These are phyloP conservation scores for Channa striata DNA, from an alignment of 2,797 vertebrate species.

Conservation along the genomic window DNA sequence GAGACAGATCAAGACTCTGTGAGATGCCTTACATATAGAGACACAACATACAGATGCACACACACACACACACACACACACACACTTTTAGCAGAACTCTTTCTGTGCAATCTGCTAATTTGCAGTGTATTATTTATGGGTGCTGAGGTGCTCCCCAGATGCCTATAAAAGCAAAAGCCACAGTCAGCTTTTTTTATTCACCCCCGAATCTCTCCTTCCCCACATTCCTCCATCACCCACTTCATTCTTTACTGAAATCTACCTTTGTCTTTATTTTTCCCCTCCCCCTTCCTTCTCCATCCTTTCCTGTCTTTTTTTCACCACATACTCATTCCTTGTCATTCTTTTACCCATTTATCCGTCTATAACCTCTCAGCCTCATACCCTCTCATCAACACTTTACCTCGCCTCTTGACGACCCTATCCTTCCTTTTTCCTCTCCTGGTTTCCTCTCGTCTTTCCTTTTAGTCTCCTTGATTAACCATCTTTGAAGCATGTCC, in stretches of 20 bases:
- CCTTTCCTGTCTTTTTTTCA: neutral
- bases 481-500: slow-evolving; percentile 24
- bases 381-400: slow-evolving; percentile 4
- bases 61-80: slow-evolving; percentile 22
- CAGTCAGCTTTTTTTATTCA: slow-evolving; percentile 73
- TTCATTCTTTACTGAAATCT: slow-evolving; percentile 18
- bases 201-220: slow-evolving; percentile 6
- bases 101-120: slow-evolving; percentile 83
- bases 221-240: slow-evolving; percentile 1
- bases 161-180: slow-evolving; percentile 71
- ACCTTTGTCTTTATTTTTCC: neutral
- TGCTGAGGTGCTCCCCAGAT: slow-evolving; percentile 71
- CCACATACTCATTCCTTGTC: neutral
- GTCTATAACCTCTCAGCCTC: slow-evolving; percentile 27
- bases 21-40: slow-evolving; percentile 49
- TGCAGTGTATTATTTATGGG: slow-evolving; percentile 82
- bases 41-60: slow-evolving; percentile 24
- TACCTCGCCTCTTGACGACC: slow-evolving; percentile 5
- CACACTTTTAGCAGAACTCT: slow-evolving; percentile 33
- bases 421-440: slow-evolving; percentile 4
- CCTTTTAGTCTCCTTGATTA: slow-evolving; percentile 21
- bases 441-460: slow-evolving; percentile 2
- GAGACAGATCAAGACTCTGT: slow-evolving; percentile 73
- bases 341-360: slow-evolving; percentile 1
- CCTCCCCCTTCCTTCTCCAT: neutral